These are phyloP conservation scores for Cylindroiulus punctatus DNA, from an alignment of 2,888 invertebrate species.

Conservation along the genomic window DNA sequence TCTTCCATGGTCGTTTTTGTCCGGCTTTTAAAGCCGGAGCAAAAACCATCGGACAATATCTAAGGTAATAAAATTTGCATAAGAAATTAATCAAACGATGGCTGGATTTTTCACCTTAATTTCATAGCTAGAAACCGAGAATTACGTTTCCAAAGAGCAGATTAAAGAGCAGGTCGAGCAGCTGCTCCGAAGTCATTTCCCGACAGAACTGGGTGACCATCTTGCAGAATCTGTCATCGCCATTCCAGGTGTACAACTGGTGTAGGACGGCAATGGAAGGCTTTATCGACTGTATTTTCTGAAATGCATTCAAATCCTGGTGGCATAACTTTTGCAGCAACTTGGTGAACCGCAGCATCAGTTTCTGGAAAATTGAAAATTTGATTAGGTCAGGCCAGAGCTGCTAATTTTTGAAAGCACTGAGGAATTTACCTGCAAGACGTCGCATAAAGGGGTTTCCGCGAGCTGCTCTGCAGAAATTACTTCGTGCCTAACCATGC, in stretches of 20 bases:
- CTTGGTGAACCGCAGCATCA: slow-evolving; percentile 8
- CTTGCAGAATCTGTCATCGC: slow-evolving; percentile 12
- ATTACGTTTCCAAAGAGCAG: slow-evolving; percentile 22
- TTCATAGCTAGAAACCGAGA: background rate
- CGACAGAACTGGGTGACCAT: slow-evolving; percentile 40
- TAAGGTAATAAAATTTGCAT: background rate
- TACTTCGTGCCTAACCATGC: slow-evolving; percentile 1
- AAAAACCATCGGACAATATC: background rate
- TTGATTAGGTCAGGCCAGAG: background rate
- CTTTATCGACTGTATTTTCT: background rate
- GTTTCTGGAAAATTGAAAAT: background rate
- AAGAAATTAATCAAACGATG: no score
- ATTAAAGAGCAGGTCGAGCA: background rate
- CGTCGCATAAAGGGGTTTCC: slow-evolving; percentile 14
- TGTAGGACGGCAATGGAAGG: background rate
- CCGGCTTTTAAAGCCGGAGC: background rate
- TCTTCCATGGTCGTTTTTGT: background rate
- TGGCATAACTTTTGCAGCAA: background rate
- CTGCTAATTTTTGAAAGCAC: background rate
- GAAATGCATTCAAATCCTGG: background rate
- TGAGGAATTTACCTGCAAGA: background rate
- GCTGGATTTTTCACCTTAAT: background rate
- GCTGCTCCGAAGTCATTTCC: slow-evolving; percentile 41
- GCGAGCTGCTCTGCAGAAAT: background rate
- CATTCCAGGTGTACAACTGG: slow-evolving; percentile 8